phyloP scores from a whole-genome alignment of 2,797 vertebrate species.

The Atherinosoma microstoma region DNA sequence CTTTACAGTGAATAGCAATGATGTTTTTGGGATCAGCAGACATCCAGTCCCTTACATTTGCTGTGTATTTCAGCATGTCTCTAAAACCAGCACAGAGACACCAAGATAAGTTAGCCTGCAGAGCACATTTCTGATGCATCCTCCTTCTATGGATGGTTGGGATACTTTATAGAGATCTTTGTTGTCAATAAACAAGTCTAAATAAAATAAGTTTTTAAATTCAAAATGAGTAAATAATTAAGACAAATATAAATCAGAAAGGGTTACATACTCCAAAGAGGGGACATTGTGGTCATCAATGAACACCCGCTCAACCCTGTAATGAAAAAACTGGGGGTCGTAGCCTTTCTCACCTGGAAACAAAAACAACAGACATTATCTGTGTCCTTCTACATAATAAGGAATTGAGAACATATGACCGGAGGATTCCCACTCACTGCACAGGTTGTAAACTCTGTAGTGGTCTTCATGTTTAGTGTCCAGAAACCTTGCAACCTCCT shows the following conservation, averaged over 20 bases:
- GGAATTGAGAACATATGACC: background rate
- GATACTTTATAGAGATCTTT: background rate
- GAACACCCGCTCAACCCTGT: constrained; percentile 90
- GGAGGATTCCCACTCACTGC: constrained; percentile 88
- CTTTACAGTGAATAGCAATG: constrained; percentile 94
- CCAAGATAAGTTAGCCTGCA: background rate
- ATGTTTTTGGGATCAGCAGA: constrained; percentile 86
- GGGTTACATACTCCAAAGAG: constrained; percentile 86
- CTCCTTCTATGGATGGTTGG: background rate
- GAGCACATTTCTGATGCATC: background rate
- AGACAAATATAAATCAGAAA: constrained; percentile 5
- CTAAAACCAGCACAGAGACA: constrained; percentile 70
- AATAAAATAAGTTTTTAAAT: background rate
- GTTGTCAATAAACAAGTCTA: background rate
- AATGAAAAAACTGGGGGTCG: constrained; percentile 92
- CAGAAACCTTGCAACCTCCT: constrained; percentile 94
- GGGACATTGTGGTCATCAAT: constrained; percentile 98
- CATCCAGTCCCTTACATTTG: constrained; percentile 90
- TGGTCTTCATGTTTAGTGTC: constrained; percentile 92
- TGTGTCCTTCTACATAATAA: background rate
- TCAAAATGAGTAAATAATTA: background rate
- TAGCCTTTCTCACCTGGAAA: constrained; percentile 92
- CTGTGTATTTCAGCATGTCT: constrained; percentile 92
- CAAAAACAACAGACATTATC: background rate
- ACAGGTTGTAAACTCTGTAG: constrained; percentile 98